These are phyloP conservation scores for Scopus umbretta DNA, from an alignment of 2,113 vertebrate species.

Conservation along the genomic window DNA sequence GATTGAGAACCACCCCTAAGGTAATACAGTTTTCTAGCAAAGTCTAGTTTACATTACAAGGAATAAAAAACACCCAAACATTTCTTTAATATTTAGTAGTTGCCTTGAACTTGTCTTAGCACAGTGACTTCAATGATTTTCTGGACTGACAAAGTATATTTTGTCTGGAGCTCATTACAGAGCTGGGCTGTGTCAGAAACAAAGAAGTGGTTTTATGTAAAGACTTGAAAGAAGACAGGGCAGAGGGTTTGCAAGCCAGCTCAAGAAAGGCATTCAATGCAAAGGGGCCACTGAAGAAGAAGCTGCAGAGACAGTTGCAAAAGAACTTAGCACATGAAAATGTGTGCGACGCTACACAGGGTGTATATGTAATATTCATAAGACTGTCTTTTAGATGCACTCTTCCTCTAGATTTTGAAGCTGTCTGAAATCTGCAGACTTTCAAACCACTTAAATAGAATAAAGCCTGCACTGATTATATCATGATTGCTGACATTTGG, in stretches of 20 bases:
- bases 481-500: conserved; percentile 62
- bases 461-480: conserved; percentile 56
- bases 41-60: neutral
- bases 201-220: neutral
- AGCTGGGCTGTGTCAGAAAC: neutral
- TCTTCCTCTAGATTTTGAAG: conserved; percentile 47
- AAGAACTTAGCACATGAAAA: conserved; percentile 25
- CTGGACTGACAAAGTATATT: neutral
- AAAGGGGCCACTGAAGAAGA: neutral
- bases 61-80: neutral
- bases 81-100: neutral
- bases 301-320: neutral
- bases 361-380: conserved; percentile 30
- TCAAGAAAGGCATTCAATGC: neutral
- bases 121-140: neutral
- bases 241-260: neutral
- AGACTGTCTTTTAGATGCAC: neutral
- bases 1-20: neutral
- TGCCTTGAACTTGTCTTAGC: neutral
- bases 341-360: neutral
- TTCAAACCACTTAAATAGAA: conserved; percentile 61
- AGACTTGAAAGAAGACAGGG: neutral
- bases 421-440: conserved; percentile 54
- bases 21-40: neutral
- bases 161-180: neutral